phyloP scores from a whole-genome alignment of 92 coral and sea anemone genomes.

The Epizoanthus fatuus region DNA sequence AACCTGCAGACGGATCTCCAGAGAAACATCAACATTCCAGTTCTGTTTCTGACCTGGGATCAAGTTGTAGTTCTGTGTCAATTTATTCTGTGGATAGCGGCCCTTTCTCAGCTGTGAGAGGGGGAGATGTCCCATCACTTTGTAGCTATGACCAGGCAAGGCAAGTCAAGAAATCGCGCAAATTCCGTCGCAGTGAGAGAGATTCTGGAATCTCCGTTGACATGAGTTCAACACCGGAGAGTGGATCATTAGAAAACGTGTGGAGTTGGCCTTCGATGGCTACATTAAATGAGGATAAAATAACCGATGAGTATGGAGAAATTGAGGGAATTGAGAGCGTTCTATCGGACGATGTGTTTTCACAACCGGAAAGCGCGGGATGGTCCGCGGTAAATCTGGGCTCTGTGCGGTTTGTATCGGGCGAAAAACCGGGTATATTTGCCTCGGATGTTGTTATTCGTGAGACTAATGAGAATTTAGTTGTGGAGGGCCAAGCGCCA shows the following conservation, averaged over 20 bases:
- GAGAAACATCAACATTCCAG: background rate
- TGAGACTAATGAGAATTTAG: background rate
- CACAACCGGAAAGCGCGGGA: conserved; percentile 4
- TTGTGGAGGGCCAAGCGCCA: conserved; percentile 22
- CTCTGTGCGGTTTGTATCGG: conserved; percentile 12
- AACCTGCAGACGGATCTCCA: background rate
- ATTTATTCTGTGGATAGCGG: background rate
- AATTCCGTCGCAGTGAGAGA: conserved; percentile 35
- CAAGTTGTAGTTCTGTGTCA: background rate
- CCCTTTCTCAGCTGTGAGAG: background rate
- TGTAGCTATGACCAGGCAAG: background rate
- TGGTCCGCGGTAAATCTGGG: background rate
- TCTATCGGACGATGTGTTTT: conserved; percentile 28
- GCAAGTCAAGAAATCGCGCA: background rate
- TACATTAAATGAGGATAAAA: background rate
- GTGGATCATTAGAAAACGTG: conserved; percentile 31
- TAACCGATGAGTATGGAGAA: background rate
- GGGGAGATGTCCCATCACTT: background rate
- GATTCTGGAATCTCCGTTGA: conserved; percentile 45
- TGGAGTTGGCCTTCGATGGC: conserved; percentile 17
- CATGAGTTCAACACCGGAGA: background rate
- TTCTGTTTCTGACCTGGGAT: conserved; percentile 1
- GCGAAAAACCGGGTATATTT: background rate
- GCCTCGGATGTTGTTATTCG: conserved; percentile 8
- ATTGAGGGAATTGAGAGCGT: conserved; percentile 6